Base-by-base conservation (phyloP, 2,888 invertebrate species). In the Phytoseiulus persimilis region DNA sequence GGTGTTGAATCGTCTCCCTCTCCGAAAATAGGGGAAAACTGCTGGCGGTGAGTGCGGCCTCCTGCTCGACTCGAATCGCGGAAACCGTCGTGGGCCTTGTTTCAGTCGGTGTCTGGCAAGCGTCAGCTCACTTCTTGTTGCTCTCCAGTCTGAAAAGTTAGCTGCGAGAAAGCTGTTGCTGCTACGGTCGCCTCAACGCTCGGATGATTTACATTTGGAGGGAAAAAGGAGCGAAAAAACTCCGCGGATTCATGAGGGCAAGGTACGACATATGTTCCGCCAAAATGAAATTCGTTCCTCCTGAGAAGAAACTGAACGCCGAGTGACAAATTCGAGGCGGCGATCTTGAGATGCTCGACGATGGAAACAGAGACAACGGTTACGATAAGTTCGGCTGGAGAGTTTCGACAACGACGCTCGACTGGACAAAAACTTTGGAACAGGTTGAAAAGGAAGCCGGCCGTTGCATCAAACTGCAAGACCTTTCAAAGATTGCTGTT, bases 71-170 rank as follows among this genome's bases (percentile, higher is more conserved):
- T 65, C 65, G 65, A 65, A 28, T 3, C 65, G 65, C 18, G 65
- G 65, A 65, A 65, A 65, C 65, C 65, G 1, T 14, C 11, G 65
- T 65, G 18, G 65, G 46, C 46, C 6, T 6, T 14, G 46, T 14
- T 6, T 23, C 65, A 23, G 65, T 65, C 65, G 65, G 28, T 65
- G 65, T 65, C 65, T 65, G 65, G 65, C 65, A 65, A 65, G 65
- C 65, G 65, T 65, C 65, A 65, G 23, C 28, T 65, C 65, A 18
- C 65, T 65, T 18, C 65, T 65, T 65, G 65, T 65, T 65, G 65
- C 65, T 65, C 65, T 65, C 65, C 65, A 65, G 65, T 65, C 65
- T 65, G 65, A 65, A 65, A 65, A 65, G 65, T 65, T 65, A 65
- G 65, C 65, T 65, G 65, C 65, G 28, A 65, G 65, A 65, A 65